Evolutionary conservation across 1,140 invertebrate species (phyloP), one percentile per base, ranked within the genome.

Genomic region (Trissolcus basalis): DNA sequence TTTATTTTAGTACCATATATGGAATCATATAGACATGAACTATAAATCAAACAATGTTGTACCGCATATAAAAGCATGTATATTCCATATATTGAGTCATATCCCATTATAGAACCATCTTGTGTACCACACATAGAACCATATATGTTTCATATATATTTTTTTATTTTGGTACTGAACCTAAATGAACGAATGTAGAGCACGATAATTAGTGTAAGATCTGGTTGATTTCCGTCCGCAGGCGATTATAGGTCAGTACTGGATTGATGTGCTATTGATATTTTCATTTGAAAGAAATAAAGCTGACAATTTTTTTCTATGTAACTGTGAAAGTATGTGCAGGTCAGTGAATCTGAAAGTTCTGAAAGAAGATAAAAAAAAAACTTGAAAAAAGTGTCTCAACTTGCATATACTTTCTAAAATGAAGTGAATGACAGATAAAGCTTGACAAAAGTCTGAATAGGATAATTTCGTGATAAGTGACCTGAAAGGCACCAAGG

Each of bases 211-310:
- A 49, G 44, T 45, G 43, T 44, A 9, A 54, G 11, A 55, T 59
- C 65, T 76, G 60, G 79, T 85, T 81, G 83, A 80, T 81, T 83
- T 87, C 86, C 86, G 86, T 87, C 86, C 86, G 86, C 85, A 84
- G 80, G 82, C 87, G 84, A 79, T 88, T 87, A 88, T 87, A 87
- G 87, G 87, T 88, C 87, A 88, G 87, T 88, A 87, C 87, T 80
- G 84, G 86, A 87, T 85, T 88, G 87, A 86, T 82, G 81, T 56
- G 63, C 59, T 87, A 83, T 84, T 84, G 84, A 85, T 87, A 86
- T 86, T 87, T 82, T 80, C 85, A n/a, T n/a, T n/a, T 86, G 65
- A 65, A 56, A 78, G 60, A 80, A 80, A 82, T 79, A 77, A 82
- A 81, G n/a, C n/a, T n/a, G n/a, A 80, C 33, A 51, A 70, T 67